These are phyloP conservation scores for Folsomia manolachei DNA, from an alignment of 2,888 invertebrate genomes.

Conservation along the genomic window DNA sequence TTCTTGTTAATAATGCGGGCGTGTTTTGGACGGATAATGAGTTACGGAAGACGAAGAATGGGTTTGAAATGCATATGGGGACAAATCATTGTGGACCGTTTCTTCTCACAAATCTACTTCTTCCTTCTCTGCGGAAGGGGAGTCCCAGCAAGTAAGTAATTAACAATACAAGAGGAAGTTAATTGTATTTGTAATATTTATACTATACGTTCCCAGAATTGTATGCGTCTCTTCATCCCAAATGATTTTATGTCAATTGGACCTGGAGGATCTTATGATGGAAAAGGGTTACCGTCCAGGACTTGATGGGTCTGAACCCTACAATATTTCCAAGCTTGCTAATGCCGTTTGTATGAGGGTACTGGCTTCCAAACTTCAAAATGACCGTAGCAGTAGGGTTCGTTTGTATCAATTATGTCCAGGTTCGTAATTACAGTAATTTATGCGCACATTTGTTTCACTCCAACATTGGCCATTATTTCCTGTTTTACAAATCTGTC, in stretches of 20 bases:
- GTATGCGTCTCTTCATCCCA: constrained; percentile 52
- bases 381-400: constrained; percentile 36
- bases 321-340: constrained; percentile 53
- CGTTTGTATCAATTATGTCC: constrained; percentile 52
- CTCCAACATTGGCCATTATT: neutral
- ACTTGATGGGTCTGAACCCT: constrained; percentile 45
- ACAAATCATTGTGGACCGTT: constrained; percentile 57
- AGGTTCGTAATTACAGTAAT: constrained; percentile 27
- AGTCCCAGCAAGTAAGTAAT: constrained; percentile 46
- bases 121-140: constrained; percentile 53
- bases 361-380: constrained; percentile 46
- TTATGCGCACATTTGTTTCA: neutral
- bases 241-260: constrained; percentile 48
- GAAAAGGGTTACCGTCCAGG: constrained; percentile 34
- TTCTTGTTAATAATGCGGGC: constrained; percentile 55
- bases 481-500: too few species aligned
- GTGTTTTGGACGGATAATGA: constrained; percentile 45
- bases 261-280: constrained; percentile 49
- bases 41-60: constrained; percentile 51
- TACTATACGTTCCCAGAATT: constrained; percentile 47
- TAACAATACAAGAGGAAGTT: too few species aligned
- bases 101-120: constrained; percentile 56
- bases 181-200: too few species aligned
- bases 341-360: constrained; percentile 51
- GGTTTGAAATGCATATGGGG: constrained; percentile 55